Evolutionary conservation across 64 coral and sea anemone genomes (phyloP), one percentile per base, ranked within the genome.

Genomic region (Actinia tenebrosa): DNA sequence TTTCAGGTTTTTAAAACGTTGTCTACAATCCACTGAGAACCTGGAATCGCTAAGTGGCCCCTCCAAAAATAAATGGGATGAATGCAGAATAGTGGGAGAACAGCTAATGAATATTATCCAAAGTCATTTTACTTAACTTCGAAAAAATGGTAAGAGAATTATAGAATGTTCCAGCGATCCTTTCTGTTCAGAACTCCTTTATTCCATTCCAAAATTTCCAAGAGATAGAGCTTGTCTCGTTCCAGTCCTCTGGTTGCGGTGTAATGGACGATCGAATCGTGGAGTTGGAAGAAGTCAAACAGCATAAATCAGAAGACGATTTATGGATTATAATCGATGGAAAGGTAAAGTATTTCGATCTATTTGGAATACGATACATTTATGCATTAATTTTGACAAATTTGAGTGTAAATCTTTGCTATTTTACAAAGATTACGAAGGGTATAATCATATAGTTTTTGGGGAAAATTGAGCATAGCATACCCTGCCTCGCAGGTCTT

Each of bases 1-100:
- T 88, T 62, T 4, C 45, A 98, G 93, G 80, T 95, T 95, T 25
- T 50, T 98, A 0, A 98, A 94, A 87, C 89, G 90, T 47, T 92
- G 84, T 88, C 90, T 94, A 42, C 93, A 94, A 45, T 92, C 84
- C 69, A 78, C 54, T 82, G 92, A 98, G 72, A 98, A 98, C 78
- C 45, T 95, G 52, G 87, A 94, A 16, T 94, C 87, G 7, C 86
- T 98, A 9, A 94, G 92, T 17, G 71, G 84, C 27, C 60, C 79
- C 2, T 82, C 85, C 1, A 98, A 94, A 64, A 98, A 98, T 80
- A 88, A 90, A 71, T 98, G 96, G 96, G 85, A 94, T 53, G 96
- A 98, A 61, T 98, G 96, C 62, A 26, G 64, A 81, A 46, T 30
- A 45, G 78, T 80, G 37, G 84, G 87, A 26, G 79, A 75, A 61